Evolutionary conservation across 2,113 vertebrate genomes (phyloP).

Genomic region (Reinhardtius hippoglossoides): DNA sequence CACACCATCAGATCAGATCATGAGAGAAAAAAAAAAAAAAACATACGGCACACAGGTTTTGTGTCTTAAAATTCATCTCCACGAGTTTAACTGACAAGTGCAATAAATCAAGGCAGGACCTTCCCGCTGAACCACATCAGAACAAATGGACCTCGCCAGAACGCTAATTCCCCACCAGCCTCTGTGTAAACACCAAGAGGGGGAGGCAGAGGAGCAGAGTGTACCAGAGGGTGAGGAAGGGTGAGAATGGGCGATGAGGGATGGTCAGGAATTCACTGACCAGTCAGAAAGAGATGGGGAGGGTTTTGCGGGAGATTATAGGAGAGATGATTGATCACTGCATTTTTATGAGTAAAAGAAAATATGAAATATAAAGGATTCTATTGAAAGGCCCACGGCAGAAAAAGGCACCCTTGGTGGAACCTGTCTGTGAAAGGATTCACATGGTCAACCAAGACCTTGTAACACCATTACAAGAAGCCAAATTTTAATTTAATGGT

Average conservation of each 20-base stretch:
- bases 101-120: slow-evolving; percentile 71
- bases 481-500: neutral
- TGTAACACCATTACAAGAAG: neutral
- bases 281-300: neutral
- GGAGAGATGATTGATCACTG: slow-evolving; percentile 51
- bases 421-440: slow-evolving; percentile 6
- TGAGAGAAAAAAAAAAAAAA: neutral
- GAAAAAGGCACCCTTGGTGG: neutral
- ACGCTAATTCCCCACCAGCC: slow-evolving; percentile 71
- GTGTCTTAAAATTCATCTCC: slow-evolving; percentile 36
- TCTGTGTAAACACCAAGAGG: slow-evolving; percentile 60
- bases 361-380: slow-evolving; percentile 8
- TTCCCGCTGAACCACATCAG: slow-evolving; percentile 66
- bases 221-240: slow-evolving; percentile 33
- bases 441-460: neutral
- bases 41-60: slow-evolving; percentile 2
- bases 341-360: slow-evolving; percentile 30
- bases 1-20: slow-evolving; percentile 8
- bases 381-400: neutral
- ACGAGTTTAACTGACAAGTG: slow-evolving; percentile 59
- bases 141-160: slow-evolving; percentile 67
- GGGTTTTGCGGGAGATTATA: slow-evolving; percentile 34
- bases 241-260: slow-evolving; percentile 49
- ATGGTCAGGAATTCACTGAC: slow-evolving; percentile 55
- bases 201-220: slow-evolving; percentile 30